Percentiles rank a stretch among this genome's conserved stretches.
Evolutionary conservation across 1,140 invertebrate species (phyloP).

Genomic region (Arion vulgaris): DNA sequence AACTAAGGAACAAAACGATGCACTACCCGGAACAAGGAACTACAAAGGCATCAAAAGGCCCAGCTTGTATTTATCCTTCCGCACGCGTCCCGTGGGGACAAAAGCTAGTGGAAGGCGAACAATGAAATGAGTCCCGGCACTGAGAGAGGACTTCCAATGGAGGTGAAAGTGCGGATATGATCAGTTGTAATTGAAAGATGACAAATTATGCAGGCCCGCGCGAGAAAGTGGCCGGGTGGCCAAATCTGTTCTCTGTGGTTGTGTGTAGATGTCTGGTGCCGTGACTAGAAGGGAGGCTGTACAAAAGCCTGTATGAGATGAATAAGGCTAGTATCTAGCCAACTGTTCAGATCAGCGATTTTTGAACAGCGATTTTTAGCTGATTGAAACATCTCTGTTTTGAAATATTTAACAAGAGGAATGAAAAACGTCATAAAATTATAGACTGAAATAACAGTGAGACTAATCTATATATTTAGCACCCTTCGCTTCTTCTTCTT

Average conservation of each 20-base stretch:
- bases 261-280: not conserved
- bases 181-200: conserved; percentile 9
- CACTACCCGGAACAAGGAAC: not conserved
- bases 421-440: too few relatives aligned
- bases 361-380: not conserved
- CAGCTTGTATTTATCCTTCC: not conserved
- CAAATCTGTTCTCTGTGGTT: not conserved
- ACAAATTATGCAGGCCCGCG: conserved; percentile 12
- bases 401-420: too few relatives aligned
- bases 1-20: not conserved
- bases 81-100: not conserved
- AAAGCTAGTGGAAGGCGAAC: not conserved
- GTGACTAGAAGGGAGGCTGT: not conserved
- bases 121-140: not conserved
- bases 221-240: conserved; percentile 3
- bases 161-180: conserved; percentile 2
- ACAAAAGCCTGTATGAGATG: not conserved
- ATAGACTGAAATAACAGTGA: too few relatives aligned
- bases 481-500: too few relatives aligned
- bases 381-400: too few relatives aligned
- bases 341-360: not conserved
- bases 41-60: conserved; percentile 11
- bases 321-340: not conserved
- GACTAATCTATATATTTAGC: too few relatives aligned
- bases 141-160: not conserved